These are phyloP conservation scores for Melanostoma mellinum DNA, from an alignment of 2,888 invertebrate species.

Conservation along the genomic window DNA sequence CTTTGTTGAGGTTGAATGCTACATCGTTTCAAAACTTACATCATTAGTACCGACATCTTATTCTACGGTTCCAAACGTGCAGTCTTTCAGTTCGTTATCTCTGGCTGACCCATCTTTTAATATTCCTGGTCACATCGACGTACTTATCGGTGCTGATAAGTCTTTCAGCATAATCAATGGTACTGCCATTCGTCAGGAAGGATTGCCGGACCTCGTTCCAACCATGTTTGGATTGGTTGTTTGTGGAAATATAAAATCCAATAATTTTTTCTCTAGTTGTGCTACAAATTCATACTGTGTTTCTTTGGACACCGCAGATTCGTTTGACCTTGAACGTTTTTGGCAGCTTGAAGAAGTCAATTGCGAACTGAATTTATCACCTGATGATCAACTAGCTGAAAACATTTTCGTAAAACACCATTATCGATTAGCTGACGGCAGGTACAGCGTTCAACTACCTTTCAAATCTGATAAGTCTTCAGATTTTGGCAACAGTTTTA, in stretches of 20 bases:
- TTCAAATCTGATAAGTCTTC: too few species aligned
- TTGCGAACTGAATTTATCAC: neutral
- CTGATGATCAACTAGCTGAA: slow-evolving; percentile 4
- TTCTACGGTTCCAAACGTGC: neutral
- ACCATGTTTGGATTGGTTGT: neutral
- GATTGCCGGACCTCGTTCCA: neutral
- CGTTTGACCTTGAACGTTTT: slow-evolving; percentile 20
- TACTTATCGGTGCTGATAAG: too few species aligned
- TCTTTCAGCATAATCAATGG: neutral
- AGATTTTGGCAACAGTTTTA: too few species aligned
- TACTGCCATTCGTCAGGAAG: neutral
- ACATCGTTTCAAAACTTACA: neutral
- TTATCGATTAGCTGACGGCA: slow-evolving; percentile 7
- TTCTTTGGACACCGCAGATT: neutral
- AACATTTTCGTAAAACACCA: neutral
- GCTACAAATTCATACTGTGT: too few species aligned
- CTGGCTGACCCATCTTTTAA: neutral
- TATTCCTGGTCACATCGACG: neutral
- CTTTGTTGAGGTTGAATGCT: neutral
- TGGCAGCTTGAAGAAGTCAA: slow-evolving; percentile 19
- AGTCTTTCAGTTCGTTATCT: neutral
- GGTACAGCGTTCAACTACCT: neutral
- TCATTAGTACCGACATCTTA: neutral
- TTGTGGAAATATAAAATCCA: neutral
- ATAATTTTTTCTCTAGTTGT: too few species aligned